Conservation (phyloP, 1,140 invertebrate species). For the Cyphomyrmex costatus region DNA sequence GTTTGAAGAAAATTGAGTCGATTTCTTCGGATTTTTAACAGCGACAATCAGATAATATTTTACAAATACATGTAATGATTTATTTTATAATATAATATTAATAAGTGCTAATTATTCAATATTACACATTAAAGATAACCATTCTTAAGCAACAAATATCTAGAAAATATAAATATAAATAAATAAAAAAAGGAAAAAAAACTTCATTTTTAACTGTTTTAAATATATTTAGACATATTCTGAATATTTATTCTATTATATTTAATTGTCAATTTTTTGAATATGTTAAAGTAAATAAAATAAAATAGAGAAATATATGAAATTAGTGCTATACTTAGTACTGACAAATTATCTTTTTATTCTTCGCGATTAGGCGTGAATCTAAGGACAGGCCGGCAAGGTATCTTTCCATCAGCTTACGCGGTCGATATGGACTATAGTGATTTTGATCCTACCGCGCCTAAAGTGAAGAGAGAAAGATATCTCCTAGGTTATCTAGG, state of each 20-base stretch:
- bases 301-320: neutral
- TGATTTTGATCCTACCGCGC: constrained; percentile 95
- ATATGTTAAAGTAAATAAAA: neutral
- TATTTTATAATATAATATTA: neutral
- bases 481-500: constrained; percentile 98
- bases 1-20: neutral
- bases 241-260: neutral
- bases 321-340: neutral
- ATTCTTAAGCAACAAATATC: neutral
- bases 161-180: neutral
- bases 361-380: constrained; percentile 92
- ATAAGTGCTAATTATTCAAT: neutral
- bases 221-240: constrained; percentile 4
- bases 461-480: constrained; percentile 94
- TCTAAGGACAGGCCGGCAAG: constrained; percentile 95
- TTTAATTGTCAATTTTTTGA: neutral
- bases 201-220: neutral
- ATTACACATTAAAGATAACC: neutral
- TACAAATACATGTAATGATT: neutral
- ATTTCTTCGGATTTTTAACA: neutral
- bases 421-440: constrained; percentile 98
- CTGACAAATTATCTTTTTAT: neutral
- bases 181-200: neutral
- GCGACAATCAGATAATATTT: neutral
- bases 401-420: constrained; percentile 98